Conservation (phyloP, 1,140 invertebrate genomes). For the Armadillidium nasatum region DNA sequence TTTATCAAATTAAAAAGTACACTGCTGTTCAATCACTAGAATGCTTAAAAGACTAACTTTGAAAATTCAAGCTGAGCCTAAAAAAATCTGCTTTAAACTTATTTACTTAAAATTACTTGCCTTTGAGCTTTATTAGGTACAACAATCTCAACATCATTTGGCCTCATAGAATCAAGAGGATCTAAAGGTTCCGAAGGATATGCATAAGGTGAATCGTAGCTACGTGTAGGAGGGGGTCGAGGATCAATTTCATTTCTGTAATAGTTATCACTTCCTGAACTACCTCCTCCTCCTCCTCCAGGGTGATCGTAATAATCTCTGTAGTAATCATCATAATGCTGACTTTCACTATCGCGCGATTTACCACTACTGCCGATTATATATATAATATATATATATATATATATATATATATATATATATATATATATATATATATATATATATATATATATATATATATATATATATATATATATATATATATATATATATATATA, state of each 20-base stretch:
- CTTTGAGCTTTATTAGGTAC: constrained; percentile 71
- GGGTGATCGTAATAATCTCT: constrained; percentile 39
- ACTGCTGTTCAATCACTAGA: constrained; percentile 7
- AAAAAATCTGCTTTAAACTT: neutral
- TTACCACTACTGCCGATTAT: constrained; percentile 34
- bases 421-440: too few relatives aligned
- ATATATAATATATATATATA: too few relatives aligned
- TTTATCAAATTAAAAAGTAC: constrained; percentile 44
- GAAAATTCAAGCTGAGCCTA: neutral
- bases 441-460: too few relatives aligned
- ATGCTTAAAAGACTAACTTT: too few relatives aligned
- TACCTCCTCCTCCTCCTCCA: constrained; percentile 32
- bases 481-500: too few relatives aligned
- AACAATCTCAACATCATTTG: constrained; percentile 82
- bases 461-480: too few relatives aligned
- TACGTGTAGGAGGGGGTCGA: constrained; percentile 53
- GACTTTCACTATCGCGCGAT: constrained; percentile 30
- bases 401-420: too few relatives aligned
- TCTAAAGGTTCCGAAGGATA: constrained; percentile 25
- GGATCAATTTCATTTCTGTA: constrained; percentile 36
- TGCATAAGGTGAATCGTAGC: constrained; percentile 6
- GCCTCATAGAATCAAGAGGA: constrained; percentile 33
- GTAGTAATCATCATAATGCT: constrained; percentile 32
- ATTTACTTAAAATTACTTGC: constrained; percentile 55
- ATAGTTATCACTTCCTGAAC: constrained; percentile 8